Conservation (phyloP, 2,888 invertebrate genomes). For the Acanthopleura granulata region DNA sequence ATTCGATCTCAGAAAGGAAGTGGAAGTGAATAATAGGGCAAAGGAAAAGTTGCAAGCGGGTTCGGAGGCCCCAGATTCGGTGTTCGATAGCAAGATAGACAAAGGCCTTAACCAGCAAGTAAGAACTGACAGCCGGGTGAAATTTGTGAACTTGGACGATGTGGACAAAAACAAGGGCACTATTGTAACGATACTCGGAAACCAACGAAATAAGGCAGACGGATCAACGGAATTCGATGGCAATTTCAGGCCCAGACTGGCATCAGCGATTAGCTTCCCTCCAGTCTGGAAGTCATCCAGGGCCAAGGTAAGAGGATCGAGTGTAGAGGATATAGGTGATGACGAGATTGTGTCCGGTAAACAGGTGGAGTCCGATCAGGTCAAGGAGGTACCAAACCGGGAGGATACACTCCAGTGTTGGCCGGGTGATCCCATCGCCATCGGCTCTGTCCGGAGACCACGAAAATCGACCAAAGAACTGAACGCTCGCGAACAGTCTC, state of each 20-base stretch:
- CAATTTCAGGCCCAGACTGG: neutral
- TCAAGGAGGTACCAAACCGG: neutral
- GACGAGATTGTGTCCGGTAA: neutral
- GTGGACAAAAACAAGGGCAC: neutral
- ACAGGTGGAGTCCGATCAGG: neutral
- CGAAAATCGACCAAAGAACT: constrained; percentile 30
- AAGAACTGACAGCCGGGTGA: neutral
- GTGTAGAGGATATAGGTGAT: neutral
- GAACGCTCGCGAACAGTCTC: constrained; percentile 30
- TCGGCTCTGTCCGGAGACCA: constrained; percentile 31
- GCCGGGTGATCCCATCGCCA: constrained; percentile 33
- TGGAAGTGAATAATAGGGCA: neutral
- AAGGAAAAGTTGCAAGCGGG: neutral
- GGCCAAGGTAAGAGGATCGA: neutral
- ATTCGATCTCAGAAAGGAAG: neutral
- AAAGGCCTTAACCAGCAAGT: neutral
- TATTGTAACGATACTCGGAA: neutral
- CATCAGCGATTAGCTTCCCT: neutral
- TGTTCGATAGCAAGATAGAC: neutral
- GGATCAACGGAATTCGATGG: neutral
- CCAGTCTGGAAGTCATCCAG: constrained; percentile 1
- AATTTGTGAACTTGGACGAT: too few relatives aligned
- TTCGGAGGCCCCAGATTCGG: neutral
- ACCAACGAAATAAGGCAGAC: neutral
- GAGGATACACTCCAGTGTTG: constrained; percentile 21